Percentiles rank a stretch among this genome's conserved stretches.
phyloP scores from a whole-genome alignment of 1,140 invertebrate genomes.

The Bicyclus anynana region DNA sequence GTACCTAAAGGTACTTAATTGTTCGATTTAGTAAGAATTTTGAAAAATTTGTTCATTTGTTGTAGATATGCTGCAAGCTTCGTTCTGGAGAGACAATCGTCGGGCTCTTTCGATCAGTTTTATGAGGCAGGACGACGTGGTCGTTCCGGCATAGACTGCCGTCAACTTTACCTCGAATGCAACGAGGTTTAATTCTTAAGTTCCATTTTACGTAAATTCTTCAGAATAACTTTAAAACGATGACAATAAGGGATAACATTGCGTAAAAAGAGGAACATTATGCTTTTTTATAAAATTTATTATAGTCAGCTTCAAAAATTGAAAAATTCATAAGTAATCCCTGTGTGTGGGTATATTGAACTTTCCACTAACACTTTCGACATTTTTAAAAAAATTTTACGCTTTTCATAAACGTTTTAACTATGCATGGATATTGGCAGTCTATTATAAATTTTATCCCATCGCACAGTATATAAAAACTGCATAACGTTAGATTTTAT shows the following conservation, averaged over 20 bases:
- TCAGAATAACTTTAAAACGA: slow-evolving; percentile 17
- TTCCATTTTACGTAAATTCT: slow-evolving; percentile 14
- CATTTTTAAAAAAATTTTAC: too few species aligned
- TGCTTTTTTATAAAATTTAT: slow-evolving; percentile 21
- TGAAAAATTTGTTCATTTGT: slow-evolving; percentile 13
- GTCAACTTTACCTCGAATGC: slow-evolving; percentile 88
- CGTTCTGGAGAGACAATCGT: slow-evolving; percentile 85
- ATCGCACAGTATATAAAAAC: slow-evolving; percentile 40
- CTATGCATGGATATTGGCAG: slow-evolving; percentile 16
- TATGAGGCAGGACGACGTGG: slow-evolving; percentile 91
- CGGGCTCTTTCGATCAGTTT: slow-evolving; percentile 86
- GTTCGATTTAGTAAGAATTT: not conserved
- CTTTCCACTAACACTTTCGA: too few species aligned
- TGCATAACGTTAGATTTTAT: slow-evolving; percentile 23
- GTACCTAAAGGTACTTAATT: slow-evolving; percentile 1
- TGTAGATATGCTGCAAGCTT: slow-evolving; percentile 90
- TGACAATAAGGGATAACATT: not conserved
- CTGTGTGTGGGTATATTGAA: too few species aligned
- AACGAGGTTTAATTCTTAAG: slow-evolving; percentile 84
- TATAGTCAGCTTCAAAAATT: too few species aligned
- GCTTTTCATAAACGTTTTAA: not conserved
- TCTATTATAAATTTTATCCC: slow-evolving; percentile 34
- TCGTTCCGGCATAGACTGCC: slow-evolving; percentile 89
- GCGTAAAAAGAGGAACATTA: slow-evolving; percentile 6
- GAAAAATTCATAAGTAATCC: too few species aligned